These are phyloP conservation scores for Cephonodes hylas DNA, from an alignment of 2,888 invertebrate genomes.

Conservation along the genomic window DNA sequence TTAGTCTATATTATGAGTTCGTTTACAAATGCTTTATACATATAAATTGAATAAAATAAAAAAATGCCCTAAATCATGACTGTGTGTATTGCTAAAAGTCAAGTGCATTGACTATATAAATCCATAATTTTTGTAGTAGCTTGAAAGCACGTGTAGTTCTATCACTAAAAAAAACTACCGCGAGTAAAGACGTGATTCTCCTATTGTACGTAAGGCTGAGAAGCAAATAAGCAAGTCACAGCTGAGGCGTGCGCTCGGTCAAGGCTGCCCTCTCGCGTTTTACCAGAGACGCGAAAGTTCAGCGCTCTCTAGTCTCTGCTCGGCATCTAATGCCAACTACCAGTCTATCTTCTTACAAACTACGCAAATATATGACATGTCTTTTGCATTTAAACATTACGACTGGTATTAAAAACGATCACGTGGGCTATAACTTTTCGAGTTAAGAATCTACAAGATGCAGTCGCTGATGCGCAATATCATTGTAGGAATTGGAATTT, in stretches of 20 bases:
- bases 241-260: conserved; percentile 53
- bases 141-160: not conserved
- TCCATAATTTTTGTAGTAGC: no score
- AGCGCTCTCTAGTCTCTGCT: conserved; percentile 50
- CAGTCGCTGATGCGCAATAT: not conserved
- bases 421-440: not conserved
- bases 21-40: no score
- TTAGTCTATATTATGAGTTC: no score
- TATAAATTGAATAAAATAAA: no score
- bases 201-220: not conserved
- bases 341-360: conserved; percentile 21
- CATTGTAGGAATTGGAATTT: not conserved
- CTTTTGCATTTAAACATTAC: not conserved
- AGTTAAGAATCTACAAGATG: not conserved
- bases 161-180: not conserved
- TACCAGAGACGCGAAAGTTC: conserved; percentile 64
- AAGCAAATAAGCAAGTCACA: not conserved
- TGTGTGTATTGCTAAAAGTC: no score
- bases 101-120: no score
- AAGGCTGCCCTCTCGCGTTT: conserved; percentile 73
- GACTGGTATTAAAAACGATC: not conserved
- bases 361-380: not conserved
- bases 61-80: no score
- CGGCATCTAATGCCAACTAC: conserved; percentile 7
- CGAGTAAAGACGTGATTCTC: not conserved